phyloP scores from a whole-genome alignment of 1,140 invertebrate species.

The Aphaenogaster rudis region DNA sequence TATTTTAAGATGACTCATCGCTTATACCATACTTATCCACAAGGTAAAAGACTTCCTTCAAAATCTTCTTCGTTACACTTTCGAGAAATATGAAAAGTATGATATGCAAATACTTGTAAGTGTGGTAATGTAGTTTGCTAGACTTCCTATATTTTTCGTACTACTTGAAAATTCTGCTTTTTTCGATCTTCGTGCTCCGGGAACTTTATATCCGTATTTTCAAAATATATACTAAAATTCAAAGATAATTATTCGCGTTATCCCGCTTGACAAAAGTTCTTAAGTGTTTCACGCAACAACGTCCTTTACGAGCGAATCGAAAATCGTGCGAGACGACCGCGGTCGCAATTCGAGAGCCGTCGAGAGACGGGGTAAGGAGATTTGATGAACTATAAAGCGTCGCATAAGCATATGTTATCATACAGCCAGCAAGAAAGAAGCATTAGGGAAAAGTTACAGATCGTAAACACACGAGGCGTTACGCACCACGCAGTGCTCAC shows the following conservation, averaged over 20 bases:
- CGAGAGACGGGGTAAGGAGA: not conserved
- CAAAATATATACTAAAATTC: not conserved
- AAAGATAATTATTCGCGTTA: not conserved
- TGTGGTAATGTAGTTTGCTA: not conserved
- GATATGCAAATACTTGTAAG: not conserved
- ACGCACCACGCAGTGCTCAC: not conserved
- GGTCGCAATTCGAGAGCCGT: not conserved
- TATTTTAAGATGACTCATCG: not conserved
- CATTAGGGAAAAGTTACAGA: conserved; percentile 1
- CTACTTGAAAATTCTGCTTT: not conserved
- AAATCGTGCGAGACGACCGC: not conserved
- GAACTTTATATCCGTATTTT: not conserved
- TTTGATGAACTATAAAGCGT: conserved; percentile 42
- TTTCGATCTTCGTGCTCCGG: not conserved
- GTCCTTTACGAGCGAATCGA: conserved; percentile 38
- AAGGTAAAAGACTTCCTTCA: not conserved
- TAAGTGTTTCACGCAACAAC: not conserved
- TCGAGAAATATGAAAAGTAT: conserved; percentile 12
- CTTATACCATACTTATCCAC: not conserved
- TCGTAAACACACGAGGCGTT: conserved; percentile 25
- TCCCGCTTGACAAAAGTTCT: not conserved
- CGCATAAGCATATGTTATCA: conserved; percentile 29
- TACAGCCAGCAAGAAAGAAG: not conserved
- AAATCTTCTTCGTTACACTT: not conserved
- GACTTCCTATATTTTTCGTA: not conserved